Evolutionary conservation across 2,797 vertebrate genomes (phyloP).

Genomic region (Catamblyrhynchus diadema): DNA sequence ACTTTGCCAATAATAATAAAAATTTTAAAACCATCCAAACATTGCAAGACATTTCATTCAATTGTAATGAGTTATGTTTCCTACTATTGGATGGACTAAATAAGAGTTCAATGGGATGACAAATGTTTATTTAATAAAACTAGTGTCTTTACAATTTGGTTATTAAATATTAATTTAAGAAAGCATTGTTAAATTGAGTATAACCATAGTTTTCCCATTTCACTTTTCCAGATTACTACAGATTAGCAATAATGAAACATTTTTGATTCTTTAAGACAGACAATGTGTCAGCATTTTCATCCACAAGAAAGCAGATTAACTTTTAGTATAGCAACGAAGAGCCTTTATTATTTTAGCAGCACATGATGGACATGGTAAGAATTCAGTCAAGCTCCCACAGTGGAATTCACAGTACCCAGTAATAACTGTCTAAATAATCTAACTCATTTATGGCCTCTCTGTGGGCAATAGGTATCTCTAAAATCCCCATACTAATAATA

Average conservation of each 20-base stretch:
- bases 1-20: neutral
- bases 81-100: neutral
- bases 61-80: neutral
- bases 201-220: neutral
- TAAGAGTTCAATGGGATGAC: neutral
- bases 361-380: neutral
- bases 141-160: neutral
- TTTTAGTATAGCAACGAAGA: neutral
- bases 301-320: neutral
- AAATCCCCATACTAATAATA: neutral
- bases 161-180: neutral
- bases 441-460: neutral
- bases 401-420: neutral
- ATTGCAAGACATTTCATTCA: fast-evolving
- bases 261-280: neutral
- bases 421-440: neutral
- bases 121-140: neutral
- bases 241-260: neutral
- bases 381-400: neutral
- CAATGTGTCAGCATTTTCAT: neutral
- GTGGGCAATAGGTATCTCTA: neutral
- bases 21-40: neutral
- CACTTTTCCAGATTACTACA: neutral
- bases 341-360: neutral
- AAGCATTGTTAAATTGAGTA: neutral